Conservation (phyloP, 2,797 vertebrate species). For the Sparidentex hasta region DNA sequence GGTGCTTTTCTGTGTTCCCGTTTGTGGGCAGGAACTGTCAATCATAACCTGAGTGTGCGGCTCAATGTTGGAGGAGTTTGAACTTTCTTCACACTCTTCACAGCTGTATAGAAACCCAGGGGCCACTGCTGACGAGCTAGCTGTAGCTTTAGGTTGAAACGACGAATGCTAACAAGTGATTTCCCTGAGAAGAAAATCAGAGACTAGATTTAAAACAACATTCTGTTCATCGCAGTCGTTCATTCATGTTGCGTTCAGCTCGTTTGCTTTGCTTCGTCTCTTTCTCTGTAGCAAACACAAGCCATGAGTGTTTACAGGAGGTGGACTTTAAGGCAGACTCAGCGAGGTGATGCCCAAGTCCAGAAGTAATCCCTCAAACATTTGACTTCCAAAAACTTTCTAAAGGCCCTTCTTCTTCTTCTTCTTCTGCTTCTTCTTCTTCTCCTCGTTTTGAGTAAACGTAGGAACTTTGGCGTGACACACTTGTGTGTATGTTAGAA, state of each 20-base stretch:
- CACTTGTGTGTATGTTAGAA: background rate
- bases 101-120: conserved; percentile 2
- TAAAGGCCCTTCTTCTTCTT: background rate
- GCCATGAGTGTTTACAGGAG: conserved; percentile 57
- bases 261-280: conserved; percentile 56
- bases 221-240: conserved; percentile 2
- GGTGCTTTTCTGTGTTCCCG: conserved; percentile 63
- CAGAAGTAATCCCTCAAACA: background rate
- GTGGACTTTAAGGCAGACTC: conserved; percentile 27
- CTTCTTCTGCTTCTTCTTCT: too few species aligned
- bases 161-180: background rate
- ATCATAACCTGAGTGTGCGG: conserved; percentile 13
- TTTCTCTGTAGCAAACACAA: conserved; percentile 66
- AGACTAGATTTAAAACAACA: background rate
- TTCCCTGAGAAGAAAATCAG: too few species aligned
- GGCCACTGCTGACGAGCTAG: background rate
- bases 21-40: conserved; percentile 37
- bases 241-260: conserved; percentile 12
- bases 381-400: background rate
- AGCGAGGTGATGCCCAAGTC: conserved; percentile 10
- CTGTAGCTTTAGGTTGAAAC: background rate
- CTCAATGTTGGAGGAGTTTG: conserved; percentile 9
- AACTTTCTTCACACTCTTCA: conserved; percentile 14
- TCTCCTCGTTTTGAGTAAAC: background rate
- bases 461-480: background rate